Evolutionary conservation across 2,888 invertebrate genomes (phyloP).

Genomic region (Xestia sexstrigata): DNA sequence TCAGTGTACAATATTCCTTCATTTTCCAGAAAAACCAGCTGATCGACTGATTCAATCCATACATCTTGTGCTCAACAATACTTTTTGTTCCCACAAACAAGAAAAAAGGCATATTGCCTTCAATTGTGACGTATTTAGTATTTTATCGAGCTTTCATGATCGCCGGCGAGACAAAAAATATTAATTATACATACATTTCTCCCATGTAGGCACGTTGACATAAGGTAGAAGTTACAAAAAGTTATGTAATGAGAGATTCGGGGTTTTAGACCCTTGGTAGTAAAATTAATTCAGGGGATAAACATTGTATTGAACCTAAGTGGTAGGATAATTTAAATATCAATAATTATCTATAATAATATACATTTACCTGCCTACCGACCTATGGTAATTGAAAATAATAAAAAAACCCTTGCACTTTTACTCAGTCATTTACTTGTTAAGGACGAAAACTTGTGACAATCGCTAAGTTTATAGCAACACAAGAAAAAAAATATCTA

Average conservation of each 20-base stretch:
- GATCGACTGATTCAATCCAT: conserved; percentile 23
- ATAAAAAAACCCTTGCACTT: background rate
- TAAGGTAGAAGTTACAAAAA: conserved; percentile 45
- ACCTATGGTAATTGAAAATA: background rate
- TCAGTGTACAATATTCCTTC: background rate
- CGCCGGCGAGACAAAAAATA: conserved; percentile 60
- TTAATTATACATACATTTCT: conserved; percentile 60
- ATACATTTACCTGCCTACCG: background rate
- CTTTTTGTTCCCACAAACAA: conserved; percentile 47
- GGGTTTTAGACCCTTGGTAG: background rate
- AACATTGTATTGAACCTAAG: background rate
- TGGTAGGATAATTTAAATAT: background rate
- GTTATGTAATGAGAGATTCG: background rate
- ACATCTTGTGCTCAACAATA: conserved; percentile 23
- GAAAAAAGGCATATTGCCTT: conserved; percentile 49
- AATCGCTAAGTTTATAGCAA: background rate
- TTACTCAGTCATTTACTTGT: background rate
- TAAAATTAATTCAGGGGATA: background rate
- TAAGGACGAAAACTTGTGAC: background rate
- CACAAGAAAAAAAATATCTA: background rate
- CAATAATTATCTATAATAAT: background rate
- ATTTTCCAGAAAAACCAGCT: conserved; percentile 34
- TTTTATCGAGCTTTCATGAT: conserved; percentile 59
- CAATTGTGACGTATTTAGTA: conserved; percentile 48
- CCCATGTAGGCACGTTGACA: conserved; percentile 40